These are phyloP conservation scores for Danio jaintianensis DNA, from an alignment of 2,797 vertebrate genomes.

Conservation along the genomic window DNA sequence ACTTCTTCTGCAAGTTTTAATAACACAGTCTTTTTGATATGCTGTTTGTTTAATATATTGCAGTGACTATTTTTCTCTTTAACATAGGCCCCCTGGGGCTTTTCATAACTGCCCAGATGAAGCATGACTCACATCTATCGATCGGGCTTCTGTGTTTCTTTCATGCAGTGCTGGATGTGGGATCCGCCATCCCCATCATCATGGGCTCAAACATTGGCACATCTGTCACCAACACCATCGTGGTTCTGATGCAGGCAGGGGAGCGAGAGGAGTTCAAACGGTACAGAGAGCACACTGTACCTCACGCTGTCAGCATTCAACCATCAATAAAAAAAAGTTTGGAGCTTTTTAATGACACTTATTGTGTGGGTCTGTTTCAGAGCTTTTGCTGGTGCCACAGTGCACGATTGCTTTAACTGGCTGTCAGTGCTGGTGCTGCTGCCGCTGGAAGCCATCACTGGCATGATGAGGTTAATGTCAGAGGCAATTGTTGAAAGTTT, in stretches of 20 bases:
- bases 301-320: constrained; percentile 30
- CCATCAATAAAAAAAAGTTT: constrained; percentile 10
- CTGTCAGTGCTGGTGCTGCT: constrained; percentile 89
- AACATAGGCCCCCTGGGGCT: background rate
- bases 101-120: background rate
- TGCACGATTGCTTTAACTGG: constrained; percentile 97
- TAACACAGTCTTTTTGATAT: no score
- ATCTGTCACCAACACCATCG: constrained; percentile 92
- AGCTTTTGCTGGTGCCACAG: constrained; percentile 90
- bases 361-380: constrained; percentile 66
- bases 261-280: constrained; percentile 88
- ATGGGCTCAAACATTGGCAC: constrained; percentile 95
- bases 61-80: no score
- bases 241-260: constrained; percentile 91
- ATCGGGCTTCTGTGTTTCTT: background rate
- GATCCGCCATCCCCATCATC: constrained; percentile 88
- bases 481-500: constrained; percentile 81
- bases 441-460: constrained; percentile 84
- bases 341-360: background rate
- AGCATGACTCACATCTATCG: background rate
- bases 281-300: constrained; percentile 66
- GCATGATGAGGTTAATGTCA: constrained; percentile 77
- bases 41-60: no score
- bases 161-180: constrained; percentile 84
- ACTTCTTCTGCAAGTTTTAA: no score